Percentiles rank a stretch among this genome's conserved stretches.
Evolutionary conservation across 2,797 vertebrate genomes (phyloP).

Genomic region (Sebastes nivosus): DNA sequence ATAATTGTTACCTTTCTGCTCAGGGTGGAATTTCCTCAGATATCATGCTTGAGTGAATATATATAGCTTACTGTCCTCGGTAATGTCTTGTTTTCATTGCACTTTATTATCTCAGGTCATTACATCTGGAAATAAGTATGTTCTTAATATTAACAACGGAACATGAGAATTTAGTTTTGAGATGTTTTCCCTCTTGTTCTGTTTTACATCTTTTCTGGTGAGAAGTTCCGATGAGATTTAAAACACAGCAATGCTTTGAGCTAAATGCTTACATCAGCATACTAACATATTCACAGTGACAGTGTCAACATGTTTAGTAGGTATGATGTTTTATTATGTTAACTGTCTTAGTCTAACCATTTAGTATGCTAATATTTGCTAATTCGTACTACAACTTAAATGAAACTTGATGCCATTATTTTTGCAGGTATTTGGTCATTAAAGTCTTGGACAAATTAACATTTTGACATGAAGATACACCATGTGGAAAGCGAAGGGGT

Average conservation of each 20-base stretch:
- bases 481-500: neutral
- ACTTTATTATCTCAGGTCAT: conserved; percentile 47
- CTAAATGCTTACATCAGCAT: neutral
- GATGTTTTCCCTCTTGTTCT: neutral
- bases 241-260: neutral
- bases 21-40: conserved; percentile 30
- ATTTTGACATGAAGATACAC: neutral
- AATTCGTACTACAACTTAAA: neutral
- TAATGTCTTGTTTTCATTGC: conserved; percentile 30
- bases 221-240: neutral
- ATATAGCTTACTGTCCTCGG: conserved; percentile 20
- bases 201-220: neutral
- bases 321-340: neutral
- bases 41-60: conserved; percentile 26
- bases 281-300: neutral
- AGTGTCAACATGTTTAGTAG: neutral
- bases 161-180: neutral
- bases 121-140: conserved; percentile 31
- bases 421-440: neutral
- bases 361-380: neutral
- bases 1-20: conserved; percentile 51
- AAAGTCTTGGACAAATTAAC: neutral
- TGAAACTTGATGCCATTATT: neutral
- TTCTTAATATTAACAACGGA: conserved; percentile 30
- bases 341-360: neutral